Evolutionary conservation across 2,888 invertebrate genomes (phyloP).

Genomic region (Ganaspis brasiliensis): DNA sequence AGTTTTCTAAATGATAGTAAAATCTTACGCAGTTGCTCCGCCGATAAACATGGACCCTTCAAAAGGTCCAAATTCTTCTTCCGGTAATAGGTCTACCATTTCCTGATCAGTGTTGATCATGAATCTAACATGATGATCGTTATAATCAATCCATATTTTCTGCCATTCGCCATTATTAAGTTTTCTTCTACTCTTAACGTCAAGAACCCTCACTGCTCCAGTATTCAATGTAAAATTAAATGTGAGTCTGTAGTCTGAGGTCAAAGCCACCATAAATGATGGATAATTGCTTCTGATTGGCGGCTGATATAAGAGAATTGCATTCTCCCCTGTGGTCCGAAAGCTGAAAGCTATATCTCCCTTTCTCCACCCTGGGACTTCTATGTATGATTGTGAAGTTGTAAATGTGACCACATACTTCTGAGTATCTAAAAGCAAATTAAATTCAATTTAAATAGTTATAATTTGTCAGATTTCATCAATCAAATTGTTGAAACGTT

Average conservation of each 20-base stretch:
- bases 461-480: too few species aligned
- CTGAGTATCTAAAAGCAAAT: constrained; percentile 87
- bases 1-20: constrained; percentile 7
- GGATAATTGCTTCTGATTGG: constrained; percentile 94
- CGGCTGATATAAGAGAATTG: constrained; percentile 94
- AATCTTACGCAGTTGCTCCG: constrained; percentile 93
- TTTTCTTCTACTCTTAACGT: constrained; percentile 90
- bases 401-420: constrained; percentile 97
- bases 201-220: constrained; percentile 90
- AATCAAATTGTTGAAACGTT: too few species aligned
- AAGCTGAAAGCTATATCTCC: constrained; percentile 97
- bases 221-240: constrained; percentile 95
- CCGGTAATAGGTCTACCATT: constrained; percentile 91
- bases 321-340: constrained; percentile 94
- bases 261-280: constrained; percentile 94
- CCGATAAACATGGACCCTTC: constrained; percentile 97
- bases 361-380: constrained; percentile 96
- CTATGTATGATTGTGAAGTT: constrained; percentile 94
- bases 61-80: constrained; percentile 95
- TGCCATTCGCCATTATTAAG: constrained; percentile 98
- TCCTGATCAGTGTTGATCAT: constrained; percentile 95
- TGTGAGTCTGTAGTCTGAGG: constrained; percentile 91
- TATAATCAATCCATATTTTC: constrained; percentile 97
- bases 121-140: constrained; percentile 95
- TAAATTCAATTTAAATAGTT: too few species aligned